Evolutionary conservation across 2,888 invertebrate species (phyloP).

Genomic region (Hirudinaria manillensis): DNA sequence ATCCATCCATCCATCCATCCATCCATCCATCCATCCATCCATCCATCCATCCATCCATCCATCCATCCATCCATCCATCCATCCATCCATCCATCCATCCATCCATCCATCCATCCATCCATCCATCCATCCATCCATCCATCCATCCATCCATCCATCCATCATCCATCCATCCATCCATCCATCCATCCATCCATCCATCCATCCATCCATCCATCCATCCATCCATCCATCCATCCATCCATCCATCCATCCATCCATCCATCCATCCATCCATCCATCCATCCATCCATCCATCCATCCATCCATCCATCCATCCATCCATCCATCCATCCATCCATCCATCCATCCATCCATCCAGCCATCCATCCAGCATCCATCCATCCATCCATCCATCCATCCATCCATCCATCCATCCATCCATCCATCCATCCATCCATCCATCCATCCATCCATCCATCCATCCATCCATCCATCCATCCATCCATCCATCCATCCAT

Average conservation of each 20-base stretch:
- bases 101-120: constrained; percentile 5
- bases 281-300: constrained; percentile 25
- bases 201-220: constrained; percentile 16
- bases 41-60: background rate
- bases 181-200: constrained; percentile 15
- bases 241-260: constrained; percentile 25
- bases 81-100: constrained; percentile 2
- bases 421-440: constrained; percentile 19
- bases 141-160: too few relatives aligned
- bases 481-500: constrained; percentile 19
- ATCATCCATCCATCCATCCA: constrained; percentile 21
- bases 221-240: constrained; percentile 25
- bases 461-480: constrained; percentile 24
- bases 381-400: constrained; percentile 16
- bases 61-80: background rate
- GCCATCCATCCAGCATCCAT: constrained; percentile 12
- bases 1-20: constrained; percentile 18
- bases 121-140: constrained; percentile 6
- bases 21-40: constrained; percentile 19
- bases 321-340: constrained; percentile 22
- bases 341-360: constrained; percentile 24
- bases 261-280: constrained; percentile 24
- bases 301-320: constrained; percentile 22
- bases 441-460: too few relatives aligned
- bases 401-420: constrained; percentile 21